These are phyloP conservation scores for Halictus rubicundus DNA, from an alignment of 1,140 invertebrate genomes.

Conservation along the genomic window DNA sequence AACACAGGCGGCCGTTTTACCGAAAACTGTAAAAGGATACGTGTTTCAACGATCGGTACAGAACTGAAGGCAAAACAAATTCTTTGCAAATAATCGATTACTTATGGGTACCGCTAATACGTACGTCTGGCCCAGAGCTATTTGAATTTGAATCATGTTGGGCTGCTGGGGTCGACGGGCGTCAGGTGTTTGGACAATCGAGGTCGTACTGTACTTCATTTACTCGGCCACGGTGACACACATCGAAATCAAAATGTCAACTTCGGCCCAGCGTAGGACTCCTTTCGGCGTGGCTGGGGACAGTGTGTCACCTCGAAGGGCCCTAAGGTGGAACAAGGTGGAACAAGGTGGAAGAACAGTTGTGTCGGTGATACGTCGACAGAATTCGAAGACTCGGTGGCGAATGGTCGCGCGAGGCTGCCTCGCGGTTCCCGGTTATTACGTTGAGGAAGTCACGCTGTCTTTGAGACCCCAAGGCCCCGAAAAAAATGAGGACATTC, in stretches of 20 bases:
- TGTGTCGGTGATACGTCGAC: conserved; percentile 39
- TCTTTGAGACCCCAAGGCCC: conserved; percentile 62
- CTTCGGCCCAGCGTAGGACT: neutral
- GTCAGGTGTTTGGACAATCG: too few species aligned
- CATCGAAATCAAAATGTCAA: neutral
- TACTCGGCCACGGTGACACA: neutral
- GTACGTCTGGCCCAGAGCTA: too few species aligned
- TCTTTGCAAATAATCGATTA: too few species aligned
- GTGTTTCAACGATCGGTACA: too few species aligned
- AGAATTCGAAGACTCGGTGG: conserved; percentile 57
- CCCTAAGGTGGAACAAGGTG: neutral
- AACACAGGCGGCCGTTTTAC: too few species aligned
- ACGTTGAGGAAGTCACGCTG: conserved; percentile 69
- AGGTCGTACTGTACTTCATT: too few species aligned
- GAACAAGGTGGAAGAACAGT: neutral
- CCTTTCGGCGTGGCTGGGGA: neutral
- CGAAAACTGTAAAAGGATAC: too few species aligned
- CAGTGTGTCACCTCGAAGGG: neutral
- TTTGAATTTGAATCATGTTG: too few species aligned
- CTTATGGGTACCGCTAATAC: too few species aligned
- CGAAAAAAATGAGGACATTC: conserved; percentile 74
- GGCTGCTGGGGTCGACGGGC: too few species aligned
- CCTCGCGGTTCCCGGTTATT: conserved; percentile 31
- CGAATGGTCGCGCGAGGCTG: conserved; percentile 28
- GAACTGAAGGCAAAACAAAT: too few species aligned